Base-by-base conservation (phyloP, 30 jellyfish, hydroid and myxozoan genomes). In the Calvadosia cruxmelitensis region DNA sequence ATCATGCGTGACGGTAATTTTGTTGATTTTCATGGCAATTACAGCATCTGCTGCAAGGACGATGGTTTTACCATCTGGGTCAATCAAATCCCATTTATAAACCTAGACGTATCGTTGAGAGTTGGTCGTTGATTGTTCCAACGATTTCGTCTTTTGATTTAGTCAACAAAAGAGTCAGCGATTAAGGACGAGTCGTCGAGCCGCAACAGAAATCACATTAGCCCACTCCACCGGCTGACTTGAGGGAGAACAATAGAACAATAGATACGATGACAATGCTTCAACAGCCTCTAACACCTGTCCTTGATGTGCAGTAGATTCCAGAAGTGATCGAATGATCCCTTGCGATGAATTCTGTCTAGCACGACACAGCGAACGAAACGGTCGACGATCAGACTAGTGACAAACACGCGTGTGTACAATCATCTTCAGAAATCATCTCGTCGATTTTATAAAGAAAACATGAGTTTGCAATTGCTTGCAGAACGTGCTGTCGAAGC, bases 401-500 rank as follows among this genome's bases (percentile, higher is more conserved):
- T n/a, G n/a, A n/a, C n/a, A n/a, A n/a, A n/a, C n/a, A n/a, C n/a
- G n/a, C n/a, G n/a, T n/a, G n/a, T n/a, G n/a, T n/a, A n/a, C n/a
- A n/a, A n/a, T n/a, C n/a, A n/a, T n/a, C n/a, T n/a, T n/a, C n/a
- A n/a, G n/a, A n/a, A n/a, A n/a, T n/a, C n/a, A n/a, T n/a, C n/a
- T n/a, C n/a, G n/a, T n/a, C n/a, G n/a, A n/a, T n/a, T n/a, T n/a
- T n/a, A n/a, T n/a, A n/a, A n/a, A 33, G 72, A 20, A 23, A 66
- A 29, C 73, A 65, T 82, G 69, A 68, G 72, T 50, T 63, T 78
- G 0, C 66, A 66, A 31, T 53, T 82, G 3, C 52, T 82, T 36
- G 78, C 94, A 24, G 94, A 82, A 33, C 75, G 83, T 28, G 89
- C 70, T 29, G 78, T 68, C 50, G 62, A 74, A 70, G 90, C 64